Percentiles rank a stretch among this genome's conserved stretches.
These are phyloP conservation scores for Phrynosoma blainvillii DNA, from an alignment of 2,113 vertebrate genomes.

Conservation along the genomic window DNA sequence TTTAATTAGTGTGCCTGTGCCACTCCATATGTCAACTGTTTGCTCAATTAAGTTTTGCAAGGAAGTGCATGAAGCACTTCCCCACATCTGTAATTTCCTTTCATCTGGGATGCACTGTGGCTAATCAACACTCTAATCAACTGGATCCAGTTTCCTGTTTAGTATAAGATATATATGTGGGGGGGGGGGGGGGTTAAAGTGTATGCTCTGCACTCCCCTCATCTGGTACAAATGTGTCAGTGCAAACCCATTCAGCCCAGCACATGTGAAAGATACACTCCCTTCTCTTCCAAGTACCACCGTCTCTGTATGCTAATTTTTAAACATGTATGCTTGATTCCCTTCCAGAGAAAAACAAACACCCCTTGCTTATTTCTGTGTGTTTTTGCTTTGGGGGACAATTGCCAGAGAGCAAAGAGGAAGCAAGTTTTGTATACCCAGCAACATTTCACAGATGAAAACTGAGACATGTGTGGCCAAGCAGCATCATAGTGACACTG, in stretches of 20 bases:
- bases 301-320: no score
- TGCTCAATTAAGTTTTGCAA: conserved; percentile 66
- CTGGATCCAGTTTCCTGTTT: background rate
- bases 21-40: conserved; percentile 77
- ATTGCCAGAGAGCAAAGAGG: no score
- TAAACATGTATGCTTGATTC: no score
- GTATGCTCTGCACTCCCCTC: background rate
- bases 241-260: background rate
- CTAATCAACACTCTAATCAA: conserved; percentile 67
- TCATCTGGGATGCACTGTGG: conserved; percentile 54
- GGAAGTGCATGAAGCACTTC: conserved; percentile 66
- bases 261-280: no score
- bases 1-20: conserved; percentile 78
- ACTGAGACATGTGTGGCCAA: no score
- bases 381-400: no score
- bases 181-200: background rate
- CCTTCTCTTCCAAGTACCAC: no score
- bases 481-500: no score
- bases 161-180: background rate
- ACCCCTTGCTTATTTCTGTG: no score
- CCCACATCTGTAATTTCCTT: conserved; percentile 69
- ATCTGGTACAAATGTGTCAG: background rate
- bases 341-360: no score
- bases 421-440: no score
- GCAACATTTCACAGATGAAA: no score